Evolutionary conservation across 1,140 invertebrate species (phyloP), one percentile per base, ranked within the genome.

Genomic region (Lasioglossum albipes): DNA sequence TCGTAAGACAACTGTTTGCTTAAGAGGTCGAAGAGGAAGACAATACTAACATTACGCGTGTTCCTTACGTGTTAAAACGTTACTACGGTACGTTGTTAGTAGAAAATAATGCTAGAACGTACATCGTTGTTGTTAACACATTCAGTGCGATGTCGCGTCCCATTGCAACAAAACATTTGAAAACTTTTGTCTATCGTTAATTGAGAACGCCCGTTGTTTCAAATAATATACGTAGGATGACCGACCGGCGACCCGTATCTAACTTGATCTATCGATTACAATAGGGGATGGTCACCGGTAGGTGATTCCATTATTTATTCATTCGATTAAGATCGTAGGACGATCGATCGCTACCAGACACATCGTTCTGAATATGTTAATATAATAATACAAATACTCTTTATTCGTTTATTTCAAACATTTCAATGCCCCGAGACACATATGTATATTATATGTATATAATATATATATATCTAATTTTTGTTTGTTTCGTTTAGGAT

Each of bases 11-110:
- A 87, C 83, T 80, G 45, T 84, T 87, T 85, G 85, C 83, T 84
- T 83, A 71, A 87, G 83, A 87, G 85, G 67, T 75, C 79, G 16
- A 83, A 87, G 85, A 87, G 85, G 82, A 87, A 87, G 85, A 87
- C 86, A 42, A 80, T 74, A 65, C 72, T 59, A 86, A 80, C n/a
- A 86, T 75, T 84, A 81, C 62, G 12, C 57, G 27, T 59, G 57
- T 41, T 49, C 13, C 75, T 78, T 82, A 78, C 18, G 0, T 54
- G 59, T 80, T 75, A 79, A 80, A 74, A 80, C 65, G 13, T 59
- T 82, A 49, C 49, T 68, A 79, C 68, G 59, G 54, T 83, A 83
- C 27, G 77, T 18, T 41, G 22, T 68, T 68, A 68, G 71, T 83
- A 83, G 68, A 82, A 82, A 82, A 82, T 67, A 79, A 82, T 27